Evolutionary conservation across 2,888 invertebrate species (phyloP).

Genomic region (Sphaerophoria rueppellii): DNA sequence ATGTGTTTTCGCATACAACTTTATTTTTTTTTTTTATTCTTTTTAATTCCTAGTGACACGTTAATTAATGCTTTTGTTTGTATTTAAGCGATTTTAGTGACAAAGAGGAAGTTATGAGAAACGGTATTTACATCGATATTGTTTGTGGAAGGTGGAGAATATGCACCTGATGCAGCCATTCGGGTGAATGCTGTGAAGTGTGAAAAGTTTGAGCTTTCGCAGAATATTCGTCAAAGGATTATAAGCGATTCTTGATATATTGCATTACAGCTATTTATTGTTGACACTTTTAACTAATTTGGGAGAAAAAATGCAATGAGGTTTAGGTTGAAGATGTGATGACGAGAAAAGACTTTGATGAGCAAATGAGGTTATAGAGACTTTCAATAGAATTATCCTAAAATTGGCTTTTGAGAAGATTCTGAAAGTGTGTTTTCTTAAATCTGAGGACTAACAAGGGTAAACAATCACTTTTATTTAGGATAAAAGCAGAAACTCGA

Average conservation of each 20-base stretch:
- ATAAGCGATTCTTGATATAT: not conserved
- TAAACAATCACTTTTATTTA: too few species aligned
- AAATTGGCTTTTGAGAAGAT: too few species aligned
- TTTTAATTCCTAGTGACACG: slow-evolving; percentile 30
- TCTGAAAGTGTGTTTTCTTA: too few species aligned
- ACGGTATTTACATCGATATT: not conserved
- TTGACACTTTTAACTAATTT: slow-evolving; percentile 6
- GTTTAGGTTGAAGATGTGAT: too few species aligned
- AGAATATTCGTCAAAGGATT: not conserved
- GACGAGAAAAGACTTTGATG: too few species aligned
- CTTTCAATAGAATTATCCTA: too few species aligned
- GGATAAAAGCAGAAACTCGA: too few species aligned
- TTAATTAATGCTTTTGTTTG: slow-evolving; percentile 61
- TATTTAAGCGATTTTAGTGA: slow-evolving; percentile 31
- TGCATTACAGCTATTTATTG: slow-evolving; percentile 1
- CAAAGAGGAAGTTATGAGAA: slow-evolving; percentile 26
- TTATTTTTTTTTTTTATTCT: slow-evolving; percentile 12
- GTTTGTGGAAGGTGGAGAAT: not conserved
- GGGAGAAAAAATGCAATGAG: too few species aligned
- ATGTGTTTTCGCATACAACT: slow-evolving; percentile 44
- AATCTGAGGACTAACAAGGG: too few species aligned
- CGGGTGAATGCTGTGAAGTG: not conserved
- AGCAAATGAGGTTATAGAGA: too few species aligned
- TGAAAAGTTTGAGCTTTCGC: slow-evolving; percentile 24
- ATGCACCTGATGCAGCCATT: slow-evolving; percentile 14